Conservation (phyloP, 2,113 vertebrate genomes). For the Physeter macrocephalus region DNA sequence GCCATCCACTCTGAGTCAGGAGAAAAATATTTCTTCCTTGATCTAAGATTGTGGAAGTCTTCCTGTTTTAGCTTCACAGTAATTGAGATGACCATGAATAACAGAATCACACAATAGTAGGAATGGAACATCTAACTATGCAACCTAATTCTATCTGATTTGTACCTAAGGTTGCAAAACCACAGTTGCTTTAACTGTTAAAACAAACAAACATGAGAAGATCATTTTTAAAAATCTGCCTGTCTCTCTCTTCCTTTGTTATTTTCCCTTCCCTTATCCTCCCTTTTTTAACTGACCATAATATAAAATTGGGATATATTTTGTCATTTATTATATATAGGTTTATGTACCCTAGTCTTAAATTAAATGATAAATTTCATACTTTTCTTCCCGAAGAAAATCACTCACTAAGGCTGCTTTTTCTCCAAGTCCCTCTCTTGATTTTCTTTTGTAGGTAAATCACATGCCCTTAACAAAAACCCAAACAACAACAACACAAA, state of each 20-base stretch:
- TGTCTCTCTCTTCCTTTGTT: neutral
- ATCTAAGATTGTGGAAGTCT: neutral
- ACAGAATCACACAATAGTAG: neutral
- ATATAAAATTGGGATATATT: neutral
- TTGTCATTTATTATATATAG: neutral
- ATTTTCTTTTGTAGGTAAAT: neutral
- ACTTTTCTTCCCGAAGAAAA: conserved; percentile 5
- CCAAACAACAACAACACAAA: neutral
- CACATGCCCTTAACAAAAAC: neutral
- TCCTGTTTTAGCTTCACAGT: neutral
- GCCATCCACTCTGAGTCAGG: neutral
- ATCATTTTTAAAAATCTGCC: neutral
- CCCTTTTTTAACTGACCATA: neutral
- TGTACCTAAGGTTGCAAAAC: neutral
- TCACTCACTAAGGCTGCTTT: neutral
- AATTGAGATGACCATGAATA: neutral
- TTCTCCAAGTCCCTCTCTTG: neutral
- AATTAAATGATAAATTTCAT: neutral
- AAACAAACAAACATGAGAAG: neutral
- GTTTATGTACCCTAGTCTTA: conserved; percentile 18
- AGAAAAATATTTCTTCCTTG: neutral
- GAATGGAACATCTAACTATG: neutral
- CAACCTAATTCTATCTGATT: neutral
- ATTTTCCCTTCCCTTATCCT: neutral
- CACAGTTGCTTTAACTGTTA: neutral